Evolutionary conservation across 2,797 vertebrate species (phyloP), one percentile per base, ranked within the genome.

Genomic region (Danio kyathit): DNA sequence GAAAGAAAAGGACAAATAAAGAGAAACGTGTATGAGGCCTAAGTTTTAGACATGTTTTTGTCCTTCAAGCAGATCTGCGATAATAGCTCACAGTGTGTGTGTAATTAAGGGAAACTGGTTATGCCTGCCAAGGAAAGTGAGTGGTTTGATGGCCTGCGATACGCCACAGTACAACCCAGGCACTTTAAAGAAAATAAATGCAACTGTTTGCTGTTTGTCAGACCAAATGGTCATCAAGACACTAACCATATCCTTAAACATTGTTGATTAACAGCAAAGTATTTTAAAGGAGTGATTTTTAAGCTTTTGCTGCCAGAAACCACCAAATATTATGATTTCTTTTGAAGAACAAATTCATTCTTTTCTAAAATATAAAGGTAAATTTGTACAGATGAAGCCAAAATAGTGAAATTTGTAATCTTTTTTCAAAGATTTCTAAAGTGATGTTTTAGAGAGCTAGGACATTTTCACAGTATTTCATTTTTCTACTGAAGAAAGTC

Each of bases 61-160:
- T 83, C 14, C 21, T 59, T 17, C 11, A 64, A 65, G 72, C 41
- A 48, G 72, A 41, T 60, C 48, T 77, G 63, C 77, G 48, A 83
- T 85, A 80, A 87, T 84, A 40, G 75, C 54, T 80, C 64, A 48
- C 71, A 43, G 74, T 85, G 65, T 81, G 77, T 88, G 78, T 85
- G 61, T 82, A 79, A 88, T 86, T 81, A 82, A 65, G 49, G 51
- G 72, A 82, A 85, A 40, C 41, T 72, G 65, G 57, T n/a, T 43
- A 79, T 11, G 16, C 44, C 60, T 80, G 83, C 74, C 65, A 79
- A 19, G 67, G 57, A 74, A 73, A 69, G 61, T 65, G 40, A 66
- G 41, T 66, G 57, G 75, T 74, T 64, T 83, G 59, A 29, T 71
- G 19, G 80, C 52, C 21, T 56, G 41, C 29, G 64, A 29, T 29